These are phyloP conservation scores for Tigriopus californicus DNA, from an alignment of 2,888 invertebrate species.

Conservation along the genomic window DNA sequence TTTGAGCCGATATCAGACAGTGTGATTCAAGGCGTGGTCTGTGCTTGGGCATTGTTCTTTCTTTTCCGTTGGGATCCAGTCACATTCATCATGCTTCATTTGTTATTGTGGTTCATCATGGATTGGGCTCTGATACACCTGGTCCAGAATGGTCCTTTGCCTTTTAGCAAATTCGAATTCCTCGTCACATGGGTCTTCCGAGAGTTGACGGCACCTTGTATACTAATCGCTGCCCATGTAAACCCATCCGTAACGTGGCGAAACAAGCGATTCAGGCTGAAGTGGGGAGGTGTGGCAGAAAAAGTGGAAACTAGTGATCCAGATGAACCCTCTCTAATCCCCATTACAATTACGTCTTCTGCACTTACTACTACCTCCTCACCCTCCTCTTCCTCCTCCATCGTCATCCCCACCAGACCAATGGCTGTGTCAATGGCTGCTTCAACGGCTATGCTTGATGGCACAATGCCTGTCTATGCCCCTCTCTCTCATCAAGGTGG, in stretches of 20 bases:
- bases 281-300: conserved; percentile 89
- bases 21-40: conserved; percentile 72
- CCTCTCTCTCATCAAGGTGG: too few relatives aligned
- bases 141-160: conserved; percentile 75
- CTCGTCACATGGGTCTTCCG: conserved; percentile 85
- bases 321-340: too few relatives aligned
- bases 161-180: conserved; percentile 86
- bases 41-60: conserved; percentile 62
- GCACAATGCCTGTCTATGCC: too few relatives aligned
- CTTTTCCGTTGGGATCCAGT: conserved; percentile 73
- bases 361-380: too few relatives aligned
- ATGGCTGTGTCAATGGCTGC: too few relatives aligned
- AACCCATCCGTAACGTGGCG: conserved; percentile 85
- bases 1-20: conserved; percentile 92
- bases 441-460: too few relatives aligned
- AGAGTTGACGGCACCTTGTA: conserved; percentile 70
- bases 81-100: conserved; percentile 78
- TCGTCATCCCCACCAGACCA: too few relatives aligned
- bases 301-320: too few relatives aligned
- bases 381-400: too few relatives aligned
- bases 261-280: conserved; percentile 66
- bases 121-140: conserved; percentile 81
- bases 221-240: conserved; percentile 66
- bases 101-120: conserved; percentile 80
- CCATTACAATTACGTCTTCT: too few relatives aligned